Percentiles rank a stretch among this genome's conserved stretches.
These are phyloP conservation scores for Agonopterix alstromeriana DNA, from an alignment of 2,888 invertebrate species.

Conservation along the genomic window DNA sequence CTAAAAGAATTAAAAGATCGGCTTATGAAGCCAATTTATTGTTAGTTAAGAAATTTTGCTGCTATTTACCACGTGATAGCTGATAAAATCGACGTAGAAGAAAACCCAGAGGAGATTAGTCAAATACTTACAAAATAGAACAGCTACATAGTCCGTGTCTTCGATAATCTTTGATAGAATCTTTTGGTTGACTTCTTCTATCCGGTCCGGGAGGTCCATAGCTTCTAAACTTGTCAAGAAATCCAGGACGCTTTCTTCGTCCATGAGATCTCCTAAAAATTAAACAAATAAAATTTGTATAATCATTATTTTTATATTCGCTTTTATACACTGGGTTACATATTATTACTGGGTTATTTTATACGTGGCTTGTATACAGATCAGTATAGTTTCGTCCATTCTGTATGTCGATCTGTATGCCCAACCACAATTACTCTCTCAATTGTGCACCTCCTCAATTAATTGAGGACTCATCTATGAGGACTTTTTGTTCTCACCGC, in stretches of 20 bases:
- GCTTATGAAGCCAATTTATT: constrained; percentile 20
- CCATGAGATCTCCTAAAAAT: constrained; percentile 91
- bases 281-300: too few relatives aligned
- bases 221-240: constrained; percentile 96
- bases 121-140: constrained; percentile 92
- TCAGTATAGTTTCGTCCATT: too few relatives aligned
- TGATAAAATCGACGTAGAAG: constrained; percentile 43
- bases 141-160: constrained; percentile 94
- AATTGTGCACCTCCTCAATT: too few relatives aligned
- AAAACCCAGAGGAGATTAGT: constrained; percentile 29
- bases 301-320: too few relatives aligned
- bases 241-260: constrained; percentile 94
- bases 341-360: too few relatives aligned
- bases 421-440: too few relatives aligned
- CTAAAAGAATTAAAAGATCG: constrained; percentile 44
- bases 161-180: constrained; percentile 93
- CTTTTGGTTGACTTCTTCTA: constrained; percentile 95
- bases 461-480: too few relatives aligned
- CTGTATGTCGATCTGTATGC: too few relatives aligned
- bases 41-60: constrained; percentile 63
- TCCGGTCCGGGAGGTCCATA: constrained; percentile 95
- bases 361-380: too few relatives aligned
- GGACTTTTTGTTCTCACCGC: too few relatives aligned
- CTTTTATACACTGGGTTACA: too few relatives aligned
- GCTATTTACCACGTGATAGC: constrained; percentile 56